These are phyloP conservation scores for Solenopsis fugax DNA, from an alignment of 1,140 invertebrate genomes.

Conservation along the genomic window DNA sequence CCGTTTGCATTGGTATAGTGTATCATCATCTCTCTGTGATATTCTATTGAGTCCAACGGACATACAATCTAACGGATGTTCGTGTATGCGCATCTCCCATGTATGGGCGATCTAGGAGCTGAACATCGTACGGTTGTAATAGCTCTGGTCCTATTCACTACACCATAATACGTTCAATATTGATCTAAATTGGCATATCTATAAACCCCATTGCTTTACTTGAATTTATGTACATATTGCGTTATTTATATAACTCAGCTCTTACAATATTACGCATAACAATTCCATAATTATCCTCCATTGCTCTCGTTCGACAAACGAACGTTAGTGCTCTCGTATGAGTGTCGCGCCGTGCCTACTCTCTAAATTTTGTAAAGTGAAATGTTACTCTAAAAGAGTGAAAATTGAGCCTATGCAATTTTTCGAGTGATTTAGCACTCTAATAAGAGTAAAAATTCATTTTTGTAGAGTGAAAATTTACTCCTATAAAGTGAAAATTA, in stretches of 20 bases:
- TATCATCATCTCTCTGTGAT: conserved; percentile 51
- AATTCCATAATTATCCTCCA: not conserved
- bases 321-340: too few species aligned
- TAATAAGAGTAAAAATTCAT: too few species aligned
- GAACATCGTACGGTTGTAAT: conserved; percentile 58
- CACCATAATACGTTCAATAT: conserved; percentile 36
- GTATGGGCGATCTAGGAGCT: conserved; percentile 39
- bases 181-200: conserved; percentile 46
- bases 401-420: too few species aligned
- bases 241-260: not conserved
- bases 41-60: conserved; percentile 58
- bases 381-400: too few species aligned
- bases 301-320: too few species aligned
- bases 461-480: too few species aligned
- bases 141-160: conserved; percentile 48
- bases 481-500: too few species aligned
- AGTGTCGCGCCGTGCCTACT: too few species aligned
- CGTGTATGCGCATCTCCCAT: conserved; percentile 29
- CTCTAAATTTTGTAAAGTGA: too few species aligned
- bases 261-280: not conserved
- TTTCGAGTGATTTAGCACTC: too few species aligned
- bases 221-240: not conserved
- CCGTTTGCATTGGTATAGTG: conserved; percentile 2
- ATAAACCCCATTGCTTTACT: conserved; percentile 23
- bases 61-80: conserved; percentile 44